Evolutionary conservation across 1,140 invertebrate species (phyloP).

Genomic region (Calephelis virginiensis): DNA sequence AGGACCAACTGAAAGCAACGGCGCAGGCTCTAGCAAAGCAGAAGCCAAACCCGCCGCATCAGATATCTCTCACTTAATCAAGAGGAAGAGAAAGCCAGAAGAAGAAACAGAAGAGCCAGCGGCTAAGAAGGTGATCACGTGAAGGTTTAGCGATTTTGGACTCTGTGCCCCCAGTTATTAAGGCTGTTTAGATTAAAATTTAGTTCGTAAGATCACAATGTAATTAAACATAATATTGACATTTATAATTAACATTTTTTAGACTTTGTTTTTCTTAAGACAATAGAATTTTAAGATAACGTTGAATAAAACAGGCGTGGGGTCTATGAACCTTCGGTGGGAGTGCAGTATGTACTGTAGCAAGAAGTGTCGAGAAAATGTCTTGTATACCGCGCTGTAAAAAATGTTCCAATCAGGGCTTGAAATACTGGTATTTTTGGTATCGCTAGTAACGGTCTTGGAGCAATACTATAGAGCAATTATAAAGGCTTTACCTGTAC

Average conservation of each 20-base stretch:
- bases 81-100: conserved; percentile 84
- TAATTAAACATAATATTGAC: background rate
- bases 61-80: conserved; percentile 87
- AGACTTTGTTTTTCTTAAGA: background rate
- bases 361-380: too few relatives aligned
- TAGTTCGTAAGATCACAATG: background rate
- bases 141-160: conserved; percentile 32
- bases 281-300: background rate
- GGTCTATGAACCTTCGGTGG: too few relatives aligned
- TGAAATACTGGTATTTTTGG: too few relatives aligned
- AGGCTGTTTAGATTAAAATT: conserved; percentile 10
- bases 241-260: background rate
- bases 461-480: too few relatives aligned
- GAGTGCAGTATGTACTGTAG: too few relatives aligned
- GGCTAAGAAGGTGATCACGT: conserved; percentile 72
- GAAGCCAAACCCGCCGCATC: conserved; percentile 58
- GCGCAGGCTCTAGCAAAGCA: conserved; percentile 49
- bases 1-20: conserved; percentile 56
- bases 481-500: too few relatives aligned
- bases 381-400: too few relatives aligned
- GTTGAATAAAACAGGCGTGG: too few relatives aligned
- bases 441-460: too few relatives aligned
- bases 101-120: conserved; percentile 71
- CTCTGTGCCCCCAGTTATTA: conserved; percentile 5
- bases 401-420: too few relatives aligned